Percentiles rank a stretch among this genome's conserved stretches.
Conservation (phyloP, 1,140 invertebrate genomes). For the Aphelinus certus region DNA sequence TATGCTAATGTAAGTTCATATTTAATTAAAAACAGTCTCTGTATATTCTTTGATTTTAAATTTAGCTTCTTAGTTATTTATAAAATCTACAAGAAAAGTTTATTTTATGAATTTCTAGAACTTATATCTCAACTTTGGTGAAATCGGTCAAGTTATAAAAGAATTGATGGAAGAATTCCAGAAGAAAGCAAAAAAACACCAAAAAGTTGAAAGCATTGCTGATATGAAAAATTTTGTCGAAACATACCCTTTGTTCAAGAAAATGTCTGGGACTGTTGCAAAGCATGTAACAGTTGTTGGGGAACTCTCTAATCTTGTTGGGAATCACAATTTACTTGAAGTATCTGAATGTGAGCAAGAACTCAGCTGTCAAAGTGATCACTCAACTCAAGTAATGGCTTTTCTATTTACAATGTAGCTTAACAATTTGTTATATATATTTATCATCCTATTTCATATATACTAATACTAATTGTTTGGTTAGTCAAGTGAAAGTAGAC, state of each 20-base stretch:
- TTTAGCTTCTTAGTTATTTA: too few relatives aligned
- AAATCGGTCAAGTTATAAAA: conserved; percentile 98
- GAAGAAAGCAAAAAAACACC: conserved; percentile 91
- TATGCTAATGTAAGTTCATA: conserved; percentile 84
- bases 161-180: conserved; percentile 98
- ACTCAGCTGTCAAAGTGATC: conserved; percentile 91
- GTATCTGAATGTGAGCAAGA: conserved; percentile 98
- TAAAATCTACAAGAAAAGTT: too few relatives aligned
- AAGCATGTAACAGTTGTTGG: conserved; percentile 97
- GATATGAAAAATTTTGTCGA: conserved; percentile 99
- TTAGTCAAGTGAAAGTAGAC: too few relatives aligned
- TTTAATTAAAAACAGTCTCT: conserved; percentile 5
- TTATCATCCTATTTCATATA: conserved; percentile 13
- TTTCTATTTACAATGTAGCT: not conserved
- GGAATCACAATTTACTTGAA: conserved; percentile 82
- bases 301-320: conserved; percentile 89
- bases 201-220: conserved; percentile 97
- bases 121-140: conserved; percentile 96
- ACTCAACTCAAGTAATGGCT: conserved; percentile 82
- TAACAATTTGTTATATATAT: not conserved
- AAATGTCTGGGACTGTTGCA: conserved; percentile 97
- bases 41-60: conserved; percentile 23
- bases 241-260: conserved; percentile 98
- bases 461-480: not conserved
- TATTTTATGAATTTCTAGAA: conserved; percentile 71